Evolutionary conservation across 2,797 vertebrate species (phyloP), one percentile per base, ranked within the genome.

Genomic region (Chelon auratus): DNA sequence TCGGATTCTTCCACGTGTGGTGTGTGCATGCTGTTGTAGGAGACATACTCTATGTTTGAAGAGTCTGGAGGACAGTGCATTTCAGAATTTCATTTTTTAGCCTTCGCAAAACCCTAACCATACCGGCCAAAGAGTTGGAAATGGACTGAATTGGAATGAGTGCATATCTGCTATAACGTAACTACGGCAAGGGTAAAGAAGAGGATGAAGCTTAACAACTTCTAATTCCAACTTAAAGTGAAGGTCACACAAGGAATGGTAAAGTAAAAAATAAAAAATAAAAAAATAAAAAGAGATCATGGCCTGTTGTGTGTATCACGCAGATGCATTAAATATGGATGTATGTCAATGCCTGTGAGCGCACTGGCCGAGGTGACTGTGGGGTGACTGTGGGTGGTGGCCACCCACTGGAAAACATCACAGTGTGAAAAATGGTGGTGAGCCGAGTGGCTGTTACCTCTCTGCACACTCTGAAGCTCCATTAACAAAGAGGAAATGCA

Each of bases 401-500:
- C 62, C 18, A 6, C 62, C 43, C 39, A 30, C 26, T 47, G 68
- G 45, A 82, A 77, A 85, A 62, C 67, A 85, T 68, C 70, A 36
- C 48, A 14, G 40, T 54, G 54, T 56, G 30, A 86, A 72, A 75
- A 74, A 80, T 42, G 10, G 48, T 57, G 57, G 81, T 78, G 79
- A 76, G 83, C 79, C 2, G 69, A 77, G 52, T 30, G 74, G 71
- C 67, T 68, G 76, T 60, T 71, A 75, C 62, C 64, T 72, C 57
- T 39, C 37, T 30, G 60, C 63, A 74, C 45, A 75, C 73, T 83
- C 57, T 0, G 64, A 63, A 76, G 70, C 77, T 68, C 80, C 68
- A 82, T 84, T 77, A 86, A 90, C 84, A 83, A 79, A 70, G 65
- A 78, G 60, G 36, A 36, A 75, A 72, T 20, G 62, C 60, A 39